Base-by-base conservation (phyloP, 1,140 invertebrate species). In the Papilio glaucus region DNA sequence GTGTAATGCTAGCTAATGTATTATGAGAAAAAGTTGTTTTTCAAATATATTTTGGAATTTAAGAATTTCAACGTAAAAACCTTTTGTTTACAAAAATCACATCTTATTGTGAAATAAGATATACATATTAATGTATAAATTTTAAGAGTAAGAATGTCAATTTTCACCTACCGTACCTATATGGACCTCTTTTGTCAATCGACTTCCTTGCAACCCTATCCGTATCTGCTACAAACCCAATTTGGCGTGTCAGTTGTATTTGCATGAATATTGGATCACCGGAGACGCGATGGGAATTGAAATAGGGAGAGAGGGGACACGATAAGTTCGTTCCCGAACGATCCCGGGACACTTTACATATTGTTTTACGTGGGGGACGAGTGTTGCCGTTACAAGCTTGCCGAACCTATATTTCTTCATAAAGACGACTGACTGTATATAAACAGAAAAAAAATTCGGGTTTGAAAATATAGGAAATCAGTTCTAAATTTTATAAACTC, bases 221-320 rank as follows among this genome's bases (percentile, higher is more conserved):
- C 45, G 18, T 57, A 10, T 12, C 21, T 57, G 8, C 21, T 13
- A 4, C 49, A 57, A 57, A 57, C 49, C 8, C 49, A 57, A 57
- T 57, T 57, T 57, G 49, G 21, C 21, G 49, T 2, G 45, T 57
- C 49, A 57, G 9, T 26, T 57, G 21, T 57, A 57, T 57, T 57
- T 57, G 49, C 49, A 57, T 57, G 49, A 57, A 57, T 57, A 57
- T 57, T 57, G 49, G 49, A 57, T 57, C 21, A 53, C 49, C 15
- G 49, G 49, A 24, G 49, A 24, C 49, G 21, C 49, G 49, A 4
- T 15, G 49, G 45, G 45, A 49, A 49, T 49, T 15, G 18, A 49
- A 49, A 57, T 26, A 57, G 8, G 49, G 49, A 57, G 49, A 49
- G 45, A 21, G 45, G 45, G 49, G 49, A 57, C 8, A 57, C 49